Evolutionary conservation across 2,888 invertebrate species (phyloP).

Genomic region (Coremacera marginata): DNA sequence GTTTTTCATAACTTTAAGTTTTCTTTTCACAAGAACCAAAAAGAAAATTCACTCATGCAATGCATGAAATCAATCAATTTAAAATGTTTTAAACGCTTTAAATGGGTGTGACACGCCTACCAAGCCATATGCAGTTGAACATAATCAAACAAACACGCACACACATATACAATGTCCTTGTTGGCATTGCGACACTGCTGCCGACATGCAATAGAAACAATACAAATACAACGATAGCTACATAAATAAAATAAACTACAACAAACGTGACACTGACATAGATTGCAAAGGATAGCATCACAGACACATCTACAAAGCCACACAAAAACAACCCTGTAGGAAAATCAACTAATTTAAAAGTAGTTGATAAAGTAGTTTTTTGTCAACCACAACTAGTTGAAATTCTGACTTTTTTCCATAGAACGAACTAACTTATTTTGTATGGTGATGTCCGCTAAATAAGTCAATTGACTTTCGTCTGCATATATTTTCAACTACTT

Average conservation of each 20-base stretch:
- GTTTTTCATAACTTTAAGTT: no score
- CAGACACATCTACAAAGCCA: background rate
- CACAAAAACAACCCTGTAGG: background rate
- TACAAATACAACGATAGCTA: background rate
- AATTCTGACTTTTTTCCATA: no score
- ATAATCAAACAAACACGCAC: background rate
- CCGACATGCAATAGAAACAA: constrained; percentile 1
- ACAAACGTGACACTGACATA: constrained; percentile 64
- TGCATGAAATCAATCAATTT: constrained; percentile 25
- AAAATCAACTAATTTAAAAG: no score
- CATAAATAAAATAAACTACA: constrained; percentile 37
- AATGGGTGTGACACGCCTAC: constrained; percentile 11
- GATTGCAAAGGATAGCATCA: constrained; percentile 51
- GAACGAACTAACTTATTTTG: no score
- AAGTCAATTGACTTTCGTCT: no score
- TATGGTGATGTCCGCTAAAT: no score
- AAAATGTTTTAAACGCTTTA: constrained; percentile 28
- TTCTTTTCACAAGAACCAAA: no score
- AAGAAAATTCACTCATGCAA: constrained; percentile 9
- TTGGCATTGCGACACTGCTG: constrained; percentile 25
- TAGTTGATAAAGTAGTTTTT: no score
- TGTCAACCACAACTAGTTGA: no score
- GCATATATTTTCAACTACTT: no score
- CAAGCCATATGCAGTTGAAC: background rate
- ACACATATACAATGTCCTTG: background rate